Conservation (phyloP, 2,888 invertebrate species). For the Brachylomia viminalis region DNA sequence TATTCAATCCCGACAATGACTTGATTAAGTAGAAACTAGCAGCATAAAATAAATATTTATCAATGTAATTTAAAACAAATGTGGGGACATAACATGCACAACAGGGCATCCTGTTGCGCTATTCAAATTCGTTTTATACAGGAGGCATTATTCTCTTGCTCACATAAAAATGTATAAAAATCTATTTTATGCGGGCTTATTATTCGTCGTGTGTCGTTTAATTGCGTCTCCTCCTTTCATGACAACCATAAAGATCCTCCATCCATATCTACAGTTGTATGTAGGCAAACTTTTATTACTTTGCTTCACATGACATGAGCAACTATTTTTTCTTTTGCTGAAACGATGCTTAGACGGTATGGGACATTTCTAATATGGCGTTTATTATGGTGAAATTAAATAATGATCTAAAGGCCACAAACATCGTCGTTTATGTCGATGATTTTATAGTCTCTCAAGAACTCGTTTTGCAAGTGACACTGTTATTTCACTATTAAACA, state of each 20-base stretch:
- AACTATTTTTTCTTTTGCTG: conserved; percentile 11
- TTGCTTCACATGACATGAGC: conserved; percentile 11
- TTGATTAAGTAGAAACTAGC: conserved; percentile 37
- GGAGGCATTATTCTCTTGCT: conserved; percentile 71
- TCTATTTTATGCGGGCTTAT: conserved; percentile 79
- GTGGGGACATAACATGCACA: conserved; percentile 50
- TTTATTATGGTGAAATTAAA: background rate
- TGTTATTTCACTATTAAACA: no score
- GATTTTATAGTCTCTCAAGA: no score
- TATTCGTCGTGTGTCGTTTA: conserved; percentile 77
- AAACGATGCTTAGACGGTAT: background rate
- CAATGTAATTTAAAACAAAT: conserved; percentile 61
- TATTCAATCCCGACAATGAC: conserved; percentile 27
- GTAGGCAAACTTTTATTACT: conserved; percentile 62
- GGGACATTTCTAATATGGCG: background rate
- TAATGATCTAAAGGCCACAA: background rate
- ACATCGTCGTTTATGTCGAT: background rate
- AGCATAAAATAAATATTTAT: conserved; percentile 59
- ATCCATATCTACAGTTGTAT: conserved; percentile 61
- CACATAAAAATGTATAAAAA: conserved; percentile 74
- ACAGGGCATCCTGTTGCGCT: conserved; percentile 72
- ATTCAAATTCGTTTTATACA: conserved; percentile 71
- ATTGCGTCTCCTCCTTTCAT: conserved; percentile 74
- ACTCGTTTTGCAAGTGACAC: no score
- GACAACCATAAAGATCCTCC: conserved; percentile 69